A percentile compares a stretch with the other conserved stretches of the same genome.
These are phyloP conservation scores for Anhinga rufa DNA, from an alignment of 2,113 vertebrate species.

Conservation along the genomic window DNA sequence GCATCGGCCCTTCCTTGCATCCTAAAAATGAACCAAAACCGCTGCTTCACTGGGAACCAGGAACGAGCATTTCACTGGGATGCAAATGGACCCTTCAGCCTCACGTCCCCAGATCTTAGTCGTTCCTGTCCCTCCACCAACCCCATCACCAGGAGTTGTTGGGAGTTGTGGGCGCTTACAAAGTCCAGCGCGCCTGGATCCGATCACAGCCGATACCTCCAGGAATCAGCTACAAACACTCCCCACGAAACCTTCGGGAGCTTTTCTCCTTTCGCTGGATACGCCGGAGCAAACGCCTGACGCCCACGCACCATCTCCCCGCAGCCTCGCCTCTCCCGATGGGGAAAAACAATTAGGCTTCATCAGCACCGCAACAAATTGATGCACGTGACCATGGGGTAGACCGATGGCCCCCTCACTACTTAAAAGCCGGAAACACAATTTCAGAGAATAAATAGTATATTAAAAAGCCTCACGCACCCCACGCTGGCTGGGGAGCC, in stretches of 20 bases:
- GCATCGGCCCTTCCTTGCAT: neutral
- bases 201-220: accelerated
- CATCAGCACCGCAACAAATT: accelerated
- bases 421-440: neutral
- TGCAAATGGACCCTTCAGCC: accelerated
- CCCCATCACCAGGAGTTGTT: neutral
- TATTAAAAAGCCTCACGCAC: neutral
- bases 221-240: neutral
- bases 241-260: neutral
- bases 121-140: neutral
- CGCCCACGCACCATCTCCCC: accelerated
- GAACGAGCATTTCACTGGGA: neutral
- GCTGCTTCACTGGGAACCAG: accelerated
- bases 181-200: neutral
- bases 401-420: accelerated
- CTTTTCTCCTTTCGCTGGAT: neutral
- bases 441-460: neutral
- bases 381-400: accelerated
- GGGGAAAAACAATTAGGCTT: neutral
- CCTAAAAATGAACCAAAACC: neutral
- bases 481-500: neutral
- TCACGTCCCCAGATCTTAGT: neutral
- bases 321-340: accelerated
- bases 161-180: accelerated
- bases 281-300: accelerated